Conservation (phyloP, 2,888 invertebrate genomes). For the Conops quadrifasciatus region DNA sequence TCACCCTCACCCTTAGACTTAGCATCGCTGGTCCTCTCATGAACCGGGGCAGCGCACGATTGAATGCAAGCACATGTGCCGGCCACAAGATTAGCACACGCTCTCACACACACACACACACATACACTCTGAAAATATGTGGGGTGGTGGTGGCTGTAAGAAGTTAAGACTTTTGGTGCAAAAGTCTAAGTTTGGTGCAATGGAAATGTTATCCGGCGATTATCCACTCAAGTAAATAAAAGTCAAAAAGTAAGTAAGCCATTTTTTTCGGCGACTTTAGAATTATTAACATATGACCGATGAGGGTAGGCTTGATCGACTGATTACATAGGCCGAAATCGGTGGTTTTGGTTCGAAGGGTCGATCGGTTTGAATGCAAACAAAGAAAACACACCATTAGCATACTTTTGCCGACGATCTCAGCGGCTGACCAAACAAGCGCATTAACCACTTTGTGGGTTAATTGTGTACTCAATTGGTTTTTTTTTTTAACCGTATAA, state of each 20-base stretch:
- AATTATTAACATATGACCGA: conserved; percentile 44
- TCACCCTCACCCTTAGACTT: not conserved
- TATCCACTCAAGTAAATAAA: conserved; percentile 48
- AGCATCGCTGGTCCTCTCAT: not conserved
- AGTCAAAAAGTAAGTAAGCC: conserved; percentile 44
- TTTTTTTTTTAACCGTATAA: no score
- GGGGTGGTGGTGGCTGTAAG: conserved; percentile 21
- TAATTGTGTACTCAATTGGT: no score
- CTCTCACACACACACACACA: conserved; percentile 42
- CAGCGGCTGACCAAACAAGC: no score
- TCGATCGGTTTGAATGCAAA: no score
- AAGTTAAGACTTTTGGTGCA: conserved; percentile 12
- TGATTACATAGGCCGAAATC: no score
- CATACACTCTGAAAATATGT: conserved; percentile 45
- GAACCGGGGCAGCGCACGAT: conserved; percentile 37
- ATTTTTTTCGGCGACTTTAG: not conserved
- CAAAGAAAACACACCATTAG: not conserved
- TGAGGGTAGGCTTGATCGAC: conserved; percentile 23
- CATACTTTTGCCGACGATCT: no score
- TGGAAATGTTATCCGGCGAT: conserved; percentile 45
- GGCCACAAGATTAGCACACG: conserved; percentile 47
- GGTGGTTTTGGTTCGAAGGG: no score
- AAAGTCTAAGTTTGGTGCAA: conserved; percentile 17
- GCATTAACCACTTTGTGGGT: no score
- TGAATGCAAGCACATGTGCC: conserved; percentile 51